Evolutionary conservation across 2,113 vertebrate genomes (phyloP).

Genomic region (Chascanopsetta lugubris): DNA sequence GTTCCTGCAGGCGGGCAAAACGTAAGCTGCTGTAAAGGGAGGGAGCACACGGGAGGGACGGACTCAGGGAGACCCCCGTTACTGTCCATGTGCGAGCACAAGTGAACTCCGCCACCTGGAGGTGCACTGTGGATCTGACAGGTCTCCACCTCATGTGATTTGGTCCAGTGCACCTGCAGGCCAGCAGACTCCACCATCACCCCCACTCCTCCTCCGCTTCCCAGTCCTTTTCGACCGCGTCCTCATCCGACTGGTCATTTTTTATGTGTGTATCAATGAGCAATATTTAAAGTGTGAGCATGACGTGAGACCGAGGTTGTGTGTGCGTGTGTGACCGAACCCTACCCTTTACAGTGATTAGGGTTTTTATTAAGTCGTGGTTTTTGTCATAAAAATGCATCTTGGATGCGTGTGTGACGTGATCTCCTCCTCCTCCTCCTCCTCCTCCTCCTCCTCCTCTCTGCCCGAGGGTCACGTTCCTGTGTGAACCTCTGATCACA

Average conservation of each 20-base stretch:
- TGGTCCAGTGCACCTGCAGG: not conserved
- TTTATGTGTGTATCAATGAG: constrained; percentile 7
- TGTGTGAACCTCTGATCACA: constrained; percentile 9
- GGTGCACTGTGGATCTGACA: constrained; percentile 23
- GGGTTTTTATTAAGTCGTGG: too few species aligned
- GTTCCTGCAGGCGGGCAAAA: too few species aligned
- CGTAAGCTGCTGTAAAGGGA: too few species aligned
- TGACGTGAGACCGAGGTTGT: constrained; percentile 23
- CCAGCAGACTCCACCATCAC: not conserved
- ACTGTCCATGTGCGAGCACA: too few species aligned
- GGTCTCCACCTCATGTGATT: not conserved
- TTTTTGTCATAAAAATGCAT: constrained; percentile 32
- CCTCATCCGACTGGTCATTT: constrained; percentile 4
- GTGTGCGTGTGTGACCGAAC: constrained; percentile 19
- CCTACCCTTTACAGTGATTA: too few species aligned
- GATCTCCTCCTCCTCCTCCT: too few species aligned
- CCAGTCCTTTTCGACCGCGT: not conserved
- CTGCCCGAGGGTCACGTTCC: constrained; percentile 21
- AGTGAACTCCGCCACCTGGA: constrained; percentile 1
- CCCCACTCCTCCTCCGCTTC: not conserved
- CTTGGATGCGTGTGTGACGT: constrained; percentile 17
- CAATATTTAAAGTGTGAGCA: constrained; percentile 28
- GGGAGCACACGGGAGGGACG: too few species aligned
- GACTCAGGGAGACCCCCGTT: too few species aligned
- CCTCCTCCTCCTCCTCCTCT: too few species aligned